These are phyloP conservation scores for Carcharodon carcharias DNA, from an alignment of 2,797 vertebrate genomes.

Conservation along the genomic window DNA sequence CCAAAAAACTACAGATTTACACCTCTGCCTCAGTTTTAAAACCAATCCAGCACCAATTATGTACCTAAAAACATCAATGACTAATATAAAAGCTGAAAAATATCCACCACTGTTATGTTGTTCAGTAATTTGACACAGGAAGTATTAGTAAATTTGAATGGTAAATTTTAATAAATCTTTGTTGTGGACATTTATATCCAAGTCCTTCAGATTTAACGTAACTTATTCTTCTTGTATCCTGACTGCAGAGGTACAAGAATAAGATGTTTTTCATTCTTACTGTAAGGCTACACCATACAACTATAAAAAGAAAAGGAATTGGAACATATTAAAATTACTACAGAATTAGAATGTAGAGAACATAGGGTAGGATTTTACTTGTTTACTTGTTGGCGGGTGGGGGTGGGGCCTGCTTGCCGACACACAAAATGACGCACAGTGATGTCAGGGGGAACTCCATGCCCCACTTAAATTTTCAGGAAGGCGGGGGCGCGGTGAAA, in stretches of 20 bases:
- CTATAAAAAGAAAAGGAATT: background rate
- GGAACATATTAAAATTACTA: background rate
- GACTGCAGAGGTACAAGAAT: background rate
- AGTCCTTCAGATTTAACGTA: background rate
- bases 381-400: no score
- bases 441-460: no score
- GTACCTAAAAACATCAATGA: background rate
- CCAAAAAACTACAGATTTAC: background rate
- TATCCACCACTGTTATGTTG: background rate
- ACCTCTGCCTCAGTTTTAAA: background rate
- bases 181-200: background rate
- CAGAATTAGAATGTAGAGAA: background rate
- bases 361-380: background rate
- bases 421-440: no score
- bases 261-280: background rate
- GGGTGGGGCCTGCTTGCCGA: no score
- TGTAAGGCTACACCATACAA: background rate
- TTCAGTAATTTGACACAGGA: background rate
- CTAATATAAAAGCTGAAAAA: background rate
- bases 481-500: no score
- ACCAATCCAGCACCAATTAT: background rate
- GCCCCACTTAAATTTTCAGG: no score
- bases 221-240: background rate
- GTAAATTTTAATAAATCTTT: no score
- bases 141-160: background rate